Conservation (phyloP, 1,140 invertebrate species). For the Cylas formicarius region DNA sequence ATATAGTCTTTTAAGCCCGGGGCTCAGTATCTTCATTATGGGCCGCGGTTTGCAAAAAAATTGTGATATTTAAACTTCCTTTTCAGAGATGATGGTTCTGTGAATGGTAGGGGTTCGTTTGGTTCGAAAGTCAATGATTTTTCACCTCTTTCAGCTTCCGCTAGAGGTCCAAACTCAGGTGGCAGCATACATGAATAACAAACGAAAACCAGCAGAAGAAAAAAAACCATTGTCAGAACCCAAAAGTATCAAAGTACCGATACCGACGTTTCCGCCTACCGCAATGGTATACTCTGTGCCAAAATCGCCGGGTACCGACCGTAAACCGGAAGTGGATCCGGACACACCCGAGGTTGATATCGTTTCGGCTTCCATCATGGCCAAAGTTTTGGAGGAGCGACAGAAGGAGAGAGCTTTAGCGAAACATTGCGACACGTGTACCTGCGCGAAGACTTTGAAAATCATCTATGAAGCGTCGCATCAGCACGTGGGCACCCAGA, state of each 20-base stretch:
- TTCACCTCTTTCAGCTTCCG: constrained; percentile 70
- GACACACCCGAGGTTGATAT: constrained; percentile 54
- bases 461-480: constrained; percentile 51
- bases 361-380: constrained; percentile 87
- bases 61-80: too few relatives aligned
- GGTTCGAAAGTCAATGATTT: too few relatives aligned
- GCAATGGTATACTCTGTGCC: constrained; percentile 79
- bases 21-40: too few relatives aligned
- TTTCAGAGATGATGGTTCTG: too few relatives aligned
- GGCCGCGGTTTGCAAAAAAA: too few relatives aligned
- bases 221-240: constrained; percentile 45
- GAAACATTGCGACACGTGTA: constrained; percentile 75
- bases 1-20: too few relatives aligned
- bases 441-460: constrained; percentile 56
- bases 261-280: constrained; percentile 78
- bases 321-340: constrained; percentile 36
- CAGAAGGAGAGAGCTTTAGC: constrained; percentile 59
- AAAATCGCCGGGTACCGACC: constrained; percentile 40
- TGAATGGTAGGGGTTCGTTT: too few relatives aligned
- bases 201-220: constrained; percentile 53
- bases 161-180: constrained; percentile 85
- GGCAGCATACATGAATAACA: constrained; percentile 62
- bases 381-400: constrained; percentile 85
- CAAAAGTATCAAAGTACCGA: constrained; percentile 70
- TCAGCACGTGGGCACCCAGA: constrained; percentile 56